phyloP scores from a whole-genome alignment of 37 sponge, comb jelly and placozoan species.

The Dysidea cf. avara region DNA sequence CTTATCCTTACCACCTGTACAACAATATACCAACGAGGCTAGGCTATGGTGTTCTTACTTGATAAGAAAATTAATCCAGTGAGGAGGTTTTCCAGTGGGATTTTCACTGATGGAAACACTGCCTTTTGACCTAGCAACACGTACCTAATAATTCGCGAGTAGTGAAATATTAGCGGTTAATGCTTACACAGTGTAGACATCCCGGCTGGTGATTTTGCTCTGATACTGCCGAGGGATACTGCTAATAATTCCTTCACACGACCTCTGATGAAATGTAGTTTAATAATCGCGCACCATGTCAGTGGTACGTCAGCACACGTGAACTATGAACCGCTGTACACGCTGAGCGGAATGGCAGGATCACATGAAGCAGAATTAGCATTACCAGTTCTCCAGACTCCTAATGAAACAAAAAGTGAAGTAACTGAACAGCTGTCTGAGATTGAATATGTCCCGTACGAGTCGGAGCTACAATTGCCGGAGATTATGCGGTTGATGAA shows the following conservation, averaged over 20 bases:
- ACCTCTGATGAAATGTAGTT: too few species aligned
- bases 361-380: too few species aligned
- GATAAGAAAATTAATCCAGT: constrained; percentile 61
- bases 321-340: too few species aligned
- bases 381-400: too few species aligned
- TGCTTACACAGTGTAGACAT: too few species aligned
- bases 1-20: constrained; percentile 66
- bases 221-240: too few species aligned
- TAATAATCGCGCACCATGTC: too few species aligned
- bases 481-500: constrained; percentile 90
- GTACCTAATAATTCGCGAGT: neutral
- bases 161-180: neutral
- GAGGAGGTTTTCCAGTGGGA: constrained; percentile 74
- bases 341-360: too few species aligned
- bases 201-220: too few species aligned
- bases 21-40: neutral
- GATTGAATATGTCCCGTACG: constrained; percentile 69
- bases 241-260: too few species aligned
- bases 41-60: constrained; percentile 23
- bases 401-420: too few species aligned
- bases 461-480: constrained; percentile 79
- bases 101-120: constrained; percentile 52
- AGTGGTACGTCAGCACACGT: too few species aligned
- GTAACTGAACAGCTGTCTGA: constrained; percentile 3
- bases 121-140: constrained; percentile 39